These are phyloP conservation scores for Danaus chrysippus DNA, from an alignment of 2,888 invertebrate genomes.

Conservation along the genomic window DNA sequence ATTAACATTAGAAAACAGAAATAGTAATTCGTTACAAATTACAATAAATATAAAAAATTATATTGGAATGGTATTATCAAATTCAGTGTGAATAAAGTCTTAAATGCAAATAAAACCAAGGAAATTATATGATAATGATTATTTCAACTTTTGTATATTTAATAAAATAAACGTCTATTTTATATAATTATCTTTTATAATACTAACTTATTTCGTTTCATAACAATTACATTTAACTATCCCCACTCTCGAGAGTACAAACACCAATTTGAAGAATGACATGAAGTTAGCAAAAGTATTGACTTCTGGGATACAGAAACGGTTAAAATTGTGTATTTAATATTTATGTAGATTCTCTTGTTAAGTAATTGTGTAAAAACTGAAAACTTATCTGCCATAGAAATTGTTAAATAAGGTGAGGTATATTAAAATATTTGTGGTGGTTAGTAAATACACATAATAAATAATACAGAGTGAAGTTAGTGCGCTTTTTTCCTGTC, in stretches of 20 bases:
- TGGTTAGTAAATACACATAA: slow-evolving; percentile 3
- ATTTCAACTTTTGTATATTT: too few species aligned
- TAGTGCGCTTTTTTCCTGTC: slow-evolving; percentile 12
- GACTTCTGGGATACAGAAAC: background rate
- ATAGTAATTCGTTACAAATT: too few species aligned
- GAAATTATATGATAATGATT: too few species aligned
- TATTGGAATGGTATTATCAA: too few species aligned
- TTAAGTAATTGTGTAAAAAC: background rate
- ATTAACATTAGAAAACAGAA: too few species aligned
- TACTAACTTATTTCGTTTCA: too few species aligned
- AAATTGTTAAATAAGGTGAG: background rate
- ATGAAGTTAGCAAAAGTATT: slow-evolving; percentile 15
- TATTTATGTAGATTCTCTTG: background rate
- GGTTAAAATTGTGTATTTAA: background rate
- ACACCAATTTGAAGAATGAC: background rate
- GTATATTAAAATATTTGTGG: background rate
- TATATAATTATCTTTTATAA: too few species aligned
- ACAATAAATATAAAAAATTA: too few species aligned
- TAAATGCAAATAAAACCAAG: too few species aligned
- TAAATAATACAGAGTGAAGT: slow-evolving; percentile 26
- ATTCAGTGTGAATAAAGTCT: too few species aligned
- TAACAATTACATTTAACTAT: background rate
- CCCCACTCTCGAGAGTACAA: too few species aligned
- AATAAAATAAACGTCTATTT: too few species aligned
- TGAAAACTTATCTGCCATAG: background rate